A percentile compares a stretch with the other conserved stretches of the same genome.
phyloP scores from a whole-genome alignment of 1,140 invertebrate genomes.

The Lepidurus couesii region DNA sequence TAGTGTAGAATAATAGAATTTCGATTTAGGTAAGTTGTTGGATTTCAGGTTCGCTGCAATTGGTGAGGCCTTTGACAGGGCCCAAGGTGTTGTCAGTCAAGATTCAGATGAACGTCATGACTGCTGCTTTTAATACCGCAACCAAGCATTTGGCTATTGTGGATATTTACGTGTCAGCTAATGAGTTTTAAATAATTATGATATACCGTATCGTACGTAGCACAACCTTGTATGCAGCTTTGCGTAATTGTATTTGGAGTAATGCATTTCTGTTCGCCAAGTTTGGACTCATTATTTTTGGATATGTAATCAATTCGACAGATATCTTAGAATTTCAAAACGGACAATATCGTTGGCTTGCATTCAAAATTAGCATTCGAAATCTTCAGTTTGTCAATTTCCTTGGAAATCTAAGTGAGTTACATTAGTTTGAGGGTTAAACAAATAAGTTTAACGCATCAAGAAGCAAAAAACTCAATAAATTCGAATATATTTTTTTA shows the following conservation, averaged over 20 bases:
- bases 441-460: no score
- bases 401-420: no score
- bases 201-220: neutral
- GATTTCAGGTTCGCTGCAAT: constrained; percentile 40
- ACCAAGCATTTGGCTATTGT: constrained; percentile 38
- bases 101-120: constrained; percentile 37
- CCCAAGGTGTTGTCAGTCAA: constrained; percentile 37
- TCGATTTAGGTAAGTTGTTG: constrained; percentile 22
- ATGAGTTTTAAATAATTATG: constrained; percentile 36
- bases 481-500: no score
- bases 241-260: neutral
- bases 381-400: no score
- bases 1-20: neutral
- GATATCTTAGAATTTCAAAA: no score
- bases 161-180: constrained; percentile 37
- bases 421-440: no score
- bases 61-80: constrained; percentile 41
- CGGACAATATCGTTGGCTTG: no score
- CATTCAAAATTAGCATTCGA: no score
- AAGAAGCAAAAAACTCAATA: no score
- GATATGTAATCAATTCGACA: no score
- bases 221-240: neutral
- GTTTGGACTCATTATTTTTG: no score
- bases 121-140: constrained; percentile 20
- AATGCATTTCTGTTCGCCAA: neutral